Evolutionary conservation across 1,140 invertebrate genomes (phyloP), one percentile per base, ranked within the genome.

Genomic region (Sitophilus oryzae): DNA sequence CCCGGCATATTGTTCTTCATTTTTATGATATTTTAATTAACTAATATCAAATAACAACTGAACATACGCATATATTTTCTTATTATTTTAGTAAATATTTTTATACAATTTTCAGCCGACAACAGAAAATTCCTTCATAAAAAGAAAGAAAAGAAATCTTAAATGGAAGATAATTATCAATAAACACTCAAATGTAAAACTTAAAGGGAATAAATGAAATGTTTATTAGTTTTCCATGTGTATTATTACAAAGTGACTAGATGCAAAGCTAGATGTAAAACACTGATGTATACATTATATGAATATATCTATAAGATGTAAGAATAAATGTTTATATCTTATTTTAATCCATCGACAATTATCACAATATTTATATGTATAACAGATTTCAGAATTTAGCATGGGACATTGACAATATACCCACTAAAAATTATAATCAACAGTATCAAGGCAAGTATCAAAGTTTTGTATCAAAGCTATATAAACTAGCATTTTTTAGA

Each of bases 161-260:
- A 59, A 59, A 47, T 59, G 57, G 57, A 59, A 59, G 42, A 59
- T 59, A 11, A 53, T 59, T 18, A 59, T 59, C 15, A 59, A 59
- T n/a, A 59, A 59, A 35, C 52, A 59, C 23, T 16, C 42, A 18
- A 18, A 38, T 22, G 36, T 38, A 36, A 53, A 45, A 8, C 11
- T 42, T 50, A 50, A 50, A 37, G 16, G 11, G 3, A 5, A 5
- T 37, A 3, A 14, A 15, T 37, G 3, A 11, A 14, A 14, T 37
- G 35, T 37, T 3, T 37, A 4, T 37, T 11, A 3, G n/a, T 3
- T 14, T 49, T 19, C 9, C 22, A 20, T 44, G 25, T 11, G 21
- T 37, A 8, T 21, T 20, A 49, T 10, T 41, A 51, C 14, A 10
- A 51, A 22, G 8, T 6, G 25, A 38, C 25, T 51, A 51, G 25